Base-by-base conservation (phyloP, 2,797 vertebrate species). In the Percopsis omiscomaycus region DNA sequence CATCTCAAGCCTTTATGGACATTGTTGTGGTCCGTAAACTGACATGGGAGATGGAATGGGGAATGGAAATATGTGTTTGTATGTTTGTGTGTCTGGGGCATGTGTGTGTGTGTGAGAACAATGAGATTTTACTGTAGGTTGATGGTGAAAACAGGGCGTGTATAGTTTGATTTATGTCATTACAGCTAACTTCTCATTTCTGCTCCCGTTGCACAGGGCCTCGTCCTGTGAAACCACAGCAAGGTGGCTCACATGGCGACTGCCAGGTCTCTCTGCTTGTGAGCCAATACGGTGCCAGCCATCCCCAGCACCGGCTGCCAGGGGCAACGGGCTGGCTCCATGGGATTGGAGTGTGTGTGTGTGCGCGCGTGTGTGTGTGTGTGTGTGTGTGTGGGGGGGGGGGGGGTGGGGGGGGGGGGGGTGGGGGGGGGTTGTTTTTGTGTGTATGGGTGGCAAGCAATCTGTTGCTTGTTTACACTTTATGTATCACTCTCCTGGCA, bases 381-480 rank as follows among this genome's bases (percentile, higher is more conserved):
- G 55, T 16, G 37, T 16, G 54, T 55, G 29, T n/a, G 29, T 37
- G 9, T 58, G 56, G 22, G 56, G 5, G 32, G 30, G 13, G 55
- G 42, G 30, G 3, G 32, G 9, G 55, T 42, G 27, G 68, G 76
- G 68, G 57, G n/a, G n/a, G n/a, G n/a, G n/a, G n/a, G n/a, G n/a
- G n/a, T n/a, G n/a, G n/a, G 8, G 22, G 22, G 22, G 22, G 22
- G 22, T 22, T 44, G 14, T 70, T 55, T 74, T 57, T 75, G 72
- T 53, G 61, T 53, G 69, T 64, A 72, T 78, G 76, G 69, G 70
- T 79, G 80, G 73, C 66, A 69, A 71, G 69, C 85, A 89, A 87
- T 90, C 87, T 90, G 85, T 90, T 68, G 67, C 77, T 81, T 87
- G 82, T 90, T 88, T 86, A 86, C 83, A 81, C 79, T 82, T 86